phyloP scores from a whole-genome alignment of 2,797 vertebrate species.

The Delichon dasypus region DNA sequence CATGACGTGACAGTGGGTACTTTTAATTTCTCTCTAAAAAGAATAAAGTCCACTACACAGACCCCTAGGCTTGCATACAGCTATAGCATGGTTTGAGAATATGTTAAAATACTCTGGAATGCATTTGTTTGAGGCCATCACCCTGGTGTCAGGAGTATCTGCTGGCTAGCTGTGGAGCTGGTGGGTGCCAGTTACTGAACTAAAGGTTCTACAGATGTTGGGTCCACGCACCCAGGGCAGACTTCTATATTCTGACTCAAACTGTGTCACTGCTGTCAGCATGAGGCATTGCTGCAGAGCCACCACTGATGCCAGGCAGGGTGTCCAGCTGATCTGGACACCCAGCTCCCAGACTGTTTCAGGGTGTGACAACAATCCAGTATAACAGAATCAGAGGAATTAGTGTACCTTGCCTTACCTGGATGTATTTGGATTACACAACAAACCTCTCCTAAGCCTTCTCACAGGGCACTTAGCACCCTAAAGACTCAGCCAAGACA shows the following conservation, averaged over 20 bases:
- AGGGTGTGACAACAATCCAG: not conserved
- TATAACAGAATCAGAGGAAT: not conserved
- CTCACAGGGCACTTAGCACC: not conserved
- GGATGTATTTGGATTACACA: not conserved
- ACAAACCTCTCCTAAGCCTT: not conserved
- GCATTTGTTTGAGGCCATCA: not conserved
- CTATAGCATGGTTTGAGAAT: not conserved
- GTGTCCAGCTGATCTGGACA: not conserved
- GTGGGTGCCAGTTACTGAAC: not conserved
- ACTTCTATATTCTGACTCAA: not conserved
- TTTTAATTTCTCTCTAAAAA: not conserved
- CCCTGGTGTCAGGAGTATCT: not conserved
- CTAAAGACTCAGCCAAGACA: not conserved
- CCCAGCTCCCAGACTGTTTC: not conserved
- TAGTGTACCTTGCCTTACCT: not conserved
- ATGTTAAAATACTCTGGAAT: not conserved
- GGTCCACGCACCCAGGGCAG: not conserved
- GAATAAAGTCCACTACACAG: not conserved
- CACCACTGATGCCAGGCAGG: not conserved
- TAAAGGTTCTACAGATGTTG: not conserved
- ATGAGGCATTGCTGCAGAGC: not conserved
- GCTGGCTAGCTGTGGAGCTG: not conserved
- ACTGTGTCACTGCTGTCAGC: rapidly evolving
- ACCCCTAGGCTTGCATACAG: not conserved
- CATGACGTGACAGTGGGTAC: no score